Percentiles rank a stretch among this genome's conserved stretches.
Conservation (phyloP, 2,888 invertebrate genomes). For the Rhamphomyia laevipes region DNA sequence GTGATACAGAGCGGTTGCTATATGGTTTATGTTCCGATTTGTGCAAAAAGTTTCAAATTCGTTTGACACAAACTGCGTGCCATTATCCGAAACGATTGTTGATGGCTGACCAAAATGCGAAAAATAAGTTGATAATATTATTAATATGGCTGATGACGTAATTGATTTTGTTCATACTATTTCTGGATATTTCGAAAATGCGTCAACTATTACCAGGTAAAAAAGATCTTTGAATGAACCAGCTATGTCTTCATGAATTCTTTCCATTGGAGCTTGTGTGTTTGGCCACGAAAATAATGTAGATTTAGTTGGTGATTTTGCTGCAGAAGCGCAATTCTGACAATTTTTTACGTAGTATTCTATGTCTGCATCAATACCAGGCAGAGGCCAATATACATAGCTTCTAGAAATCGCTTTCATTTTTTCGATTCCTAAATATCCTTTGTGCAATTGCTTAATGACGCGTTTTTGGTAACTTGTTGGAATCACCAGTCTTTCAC, state of each 20-base stretch:
- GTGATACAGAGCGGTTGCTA: too few relatives aligned
- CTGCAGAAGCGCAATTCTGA: slow-evolving; percentile 17
- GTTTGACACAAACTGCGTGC: slow-evolving; percentile 4
- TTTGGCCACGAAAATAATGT: slow-evolving; percentile 19
- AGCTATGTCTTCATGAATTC: slow-evolving; percentile 36
- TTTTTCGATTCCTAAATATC: slow-evolving; percentile 7
- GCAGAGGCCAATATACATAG: slow-evolving; percentile 22
- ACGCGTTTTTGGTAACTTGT: too few relatives aligned
- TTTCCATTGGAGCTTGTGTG: too few relatives aligned
- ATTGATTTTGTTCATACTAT: background rate
- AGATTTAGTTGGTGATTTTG: slow-evolving; percentile 21
- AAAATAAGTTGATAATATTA: background rate
- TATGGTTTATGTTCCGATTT: too few relatives aligned
- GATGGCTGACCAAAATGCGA: too few relatives aligned
- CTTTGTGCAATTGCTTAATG: too few relatives aligned
- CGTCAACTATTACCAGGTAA: slow-evolving; percentile 9
- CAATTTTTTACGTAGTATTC: slow-evolving; percentile 19
- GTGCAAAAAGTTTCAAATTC: too few relatives aligned
- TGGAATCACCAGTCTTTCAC: too few relatives aligned
- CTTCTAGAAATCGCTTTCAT: slow-evolving; percentile 10
- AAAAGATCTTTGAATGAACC: slow-evolving; percentile 20
- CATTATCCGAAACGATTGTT: slow-evolving; percentile 14
- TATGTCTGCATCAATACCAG: slow-evolving; percentile 20
- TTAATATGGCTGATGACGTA: too few relatives aligned
- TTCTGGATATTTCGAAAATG: slow-evolving; percentile 11